Evolutionary conservation across 2,113 vertebrate genomes (phyloP).

Genomic region (Indicator indicator): DNA sequence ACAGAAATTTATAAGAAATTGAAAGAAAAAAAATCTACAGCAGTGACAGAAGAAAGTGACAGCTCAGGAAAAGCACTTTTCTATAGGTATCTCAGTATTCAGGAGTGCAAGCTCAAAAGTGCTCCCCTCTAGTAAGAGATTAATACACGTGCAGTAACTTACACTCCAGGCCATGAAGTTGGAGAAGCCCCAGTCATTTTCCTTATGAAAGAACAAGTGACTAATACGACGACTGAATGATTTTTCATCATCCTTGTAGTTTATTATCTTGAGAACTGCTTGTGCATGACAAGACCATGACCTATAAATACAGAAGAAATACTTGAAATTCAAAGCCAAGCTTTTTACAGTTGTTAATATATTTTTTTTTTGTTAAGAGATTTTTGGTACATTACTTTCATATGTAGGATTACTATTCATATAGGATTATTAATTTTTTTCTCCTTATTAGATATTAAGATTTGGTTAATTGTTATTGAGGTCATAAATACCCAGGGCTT

Average conservation of each 20-base stretch:
- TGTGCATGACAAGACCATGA: slow-evolving; percentile 99
- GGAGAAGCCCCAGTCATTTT: slow-evolving; percentile 99
- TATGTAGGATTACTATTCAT: background rate
- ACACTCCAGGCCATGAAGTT: slow-evolving; percentile 99
- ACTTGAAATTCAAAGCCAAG: background rate
- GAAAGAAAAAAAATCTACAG: background rate
- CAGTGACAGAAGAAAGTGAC: background rate
- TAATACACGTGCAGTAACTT: slow-evolving; percentile 71
- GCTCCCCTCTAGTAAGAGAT: background rate
- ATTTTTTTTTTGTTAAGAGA: background rate
- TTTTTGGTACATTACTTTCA: background rate
- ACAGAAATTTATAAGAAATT: background rate
- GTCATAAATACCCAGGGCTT: background rate
- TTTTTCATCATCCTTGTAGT: slow-evolving; percentile 98
- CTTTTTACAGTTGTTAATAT: background rate
- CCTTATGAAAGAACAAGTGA: slow-evolving; percentile 99
- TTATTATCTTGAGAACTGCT: slow-evolving; percentile 98
- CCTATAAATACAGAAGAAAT: slow-evolving; percentile 75
- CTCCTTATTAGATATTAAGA: background rate
- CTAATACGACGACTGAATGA: slow-evolving; percentile 98
- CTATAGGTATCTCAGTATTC: background rate
- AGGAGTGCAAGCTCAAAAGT: background rate
- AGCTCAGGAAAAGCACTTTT: background rate
- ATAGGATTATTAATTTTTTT: background rate
- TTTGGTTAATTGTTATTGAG: background rate